Conservation (phyloP, 2,113 vertebrate genomes). For the Catharus fuscescens region DNA sequence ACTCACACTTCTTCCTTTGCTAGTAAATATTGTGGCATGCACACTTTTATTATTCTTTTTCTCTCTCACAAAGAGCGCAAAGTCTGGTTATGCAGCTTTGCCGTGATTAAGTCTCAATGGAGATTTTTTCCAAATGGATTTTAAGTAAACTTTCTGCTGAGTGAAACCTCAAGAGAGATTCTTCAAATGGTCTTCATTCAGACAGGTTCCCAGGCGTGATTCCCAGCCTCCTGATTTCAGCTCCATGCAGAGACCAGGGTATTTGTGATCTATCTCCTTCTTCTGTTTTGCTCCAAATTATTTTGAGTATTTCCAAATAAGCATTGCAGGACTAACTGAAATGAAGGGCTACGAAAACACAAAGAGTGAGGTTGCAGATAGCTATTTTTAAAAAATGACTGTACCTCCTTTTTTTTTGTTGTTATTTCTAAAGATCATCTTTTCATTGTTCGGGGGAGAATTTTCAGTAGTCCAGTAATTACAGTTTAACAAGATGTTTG, state of each 20-base stretch:
- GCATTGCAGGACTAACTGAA: background rate
- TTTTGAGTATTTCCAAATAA: background rate
- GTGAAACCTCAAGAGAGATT: background rate
- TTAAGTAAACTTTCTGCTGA: background rate
- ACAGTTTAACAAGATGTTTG: constrained; percentile 73
- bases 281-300: background rate
- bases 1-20: background rate
- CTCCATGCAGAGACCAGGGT: background rate
- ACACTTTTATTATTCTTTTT: background rate
- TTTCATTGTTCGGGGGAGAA: constrained; percentile 36
- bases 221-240: background rate
- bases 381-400: background rate
- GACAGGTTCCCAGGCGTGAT: constrained; percentile 26
- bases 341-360: background rate
- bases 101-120: background rate
- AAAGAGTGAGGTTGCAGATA: background rate
- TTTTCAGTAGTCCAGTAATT: constrained; percentile 67
- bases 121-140: background rate
- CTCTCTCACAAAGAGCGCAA: background rate
- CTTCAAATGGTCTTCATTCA: background rate
- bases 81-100: background rate
- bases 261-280: background rate
- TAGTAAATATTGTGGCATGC: background rate
- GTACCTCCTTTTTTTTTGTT: background rate
- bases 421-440: constrained; percentile 33